Percentiles rank a stretch among this genome's conserved stretches.
These are phyloP conservation scores for Vanessa tameamea DNA, from an alignment of 1,140 invertebrate genomes.

Conservation along the genomic window DNA sequence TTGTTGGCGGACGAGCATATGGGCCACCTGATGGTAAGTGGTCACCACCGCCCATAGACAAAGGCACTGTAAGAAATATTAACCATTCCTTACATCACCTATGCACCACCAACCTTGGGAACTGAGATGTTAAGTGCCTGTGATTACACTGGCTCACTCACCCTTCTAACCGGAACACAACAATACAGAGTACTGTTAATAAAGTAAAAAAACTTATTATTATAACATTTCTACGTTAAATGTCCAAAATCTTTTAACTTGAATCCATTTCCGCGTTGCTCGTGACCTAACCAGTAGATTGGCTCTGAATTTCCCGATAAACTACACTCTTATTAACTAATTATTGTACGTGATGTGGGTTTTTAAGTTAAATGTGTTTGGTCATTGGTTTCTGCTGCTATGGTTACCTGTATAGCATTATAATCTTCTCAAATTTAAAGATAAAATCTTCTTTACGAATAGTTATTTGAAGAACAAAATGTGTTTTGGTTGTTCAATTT, in stretches of 20 bases:
- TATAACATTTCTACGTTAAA: neutral
- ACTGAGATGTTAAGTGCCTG: too few relatives aligned
- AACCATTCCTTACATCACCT: too few relatives aligned
- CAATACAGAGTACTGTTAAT: too few relatives aligned
- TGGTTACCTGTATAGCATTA: neutral
- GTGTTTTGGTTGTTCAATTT: too few relatives aligned
- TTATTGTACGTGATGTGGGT: conserved; percentile 49
- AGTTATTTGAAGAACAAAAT: neutral
- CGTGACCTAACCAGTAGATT: conserved; percentile 41
- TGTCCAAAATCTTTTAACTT: conserved; percentile 30
- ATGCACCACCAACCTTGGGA: too few relatives aligned
- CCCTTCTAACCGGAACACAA: too few relatives aligned
- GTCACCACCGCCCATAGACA: too few relatives aligned
- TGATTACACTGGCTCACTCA: too few relatives aligned
- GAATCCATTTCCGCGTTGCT: conserved; percentile 39
- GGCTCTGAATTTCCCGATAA: conserved; percentile 50
- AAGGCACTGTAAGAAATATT: too few relatives aligned
- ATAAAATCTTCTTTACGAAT: neutral
- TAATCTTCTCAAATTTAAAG: conserved; percentile 3
- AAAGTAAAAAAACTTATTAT: too few relatives aligned
- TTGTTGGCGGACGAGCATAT: too few relatives aligned
- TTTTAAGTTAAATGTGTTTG: conserved; percentile 32
- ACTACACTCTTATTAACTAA: conserved; percentile 54
- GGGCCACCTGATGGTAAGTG: too few relatives aligned
- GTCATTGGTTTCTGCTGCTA: conserved; percentile 20